Evolutionary conservation across 2,113 vertebrate genomes (phyloP).

Genomic region (Protobothrops mucrosquamatus): DNA sequence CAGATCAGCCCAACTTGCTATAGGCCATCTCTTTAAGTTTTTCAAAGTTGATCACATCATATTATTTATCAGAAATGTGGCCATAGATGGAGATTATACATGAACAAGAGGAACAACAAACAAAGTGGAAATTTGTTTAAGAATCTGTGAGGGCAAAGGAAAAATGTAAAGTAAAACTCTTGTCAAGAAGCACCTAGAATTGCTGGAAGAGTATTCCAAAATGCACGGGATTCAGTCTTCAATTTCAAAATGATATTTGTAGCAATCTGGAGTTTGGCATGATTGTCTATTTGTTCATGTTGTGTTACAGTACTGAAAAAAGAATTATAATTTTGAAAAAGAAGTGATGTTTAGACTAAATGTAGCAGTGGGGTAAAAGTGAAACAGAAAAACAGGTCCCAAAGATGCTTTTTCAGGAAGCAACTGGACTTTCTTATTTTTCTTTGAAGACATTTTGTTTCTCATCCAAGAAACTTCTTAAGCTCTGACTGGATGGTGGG

Average conservation of each 20-base stretch:
- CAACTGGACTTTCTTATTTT: no score
- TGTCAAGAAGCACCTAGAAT: background rate
- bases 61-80: background rate
- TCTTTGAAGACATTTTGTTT: no score
- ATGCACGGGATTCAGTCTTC: background rate
- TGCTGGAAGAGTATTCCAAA: background rate
- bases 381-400: background rate
- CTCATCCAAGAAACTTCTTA: no score
- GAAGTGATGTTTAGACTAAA: background rate
- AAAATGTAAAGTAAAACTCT: background rate
- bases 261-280: background rate
- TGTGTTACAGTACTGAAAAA: background rate
- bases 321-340: background rate
- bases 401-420: no score
- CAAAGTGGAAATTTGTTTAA: background rate
- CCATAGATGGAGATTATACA: background rate
- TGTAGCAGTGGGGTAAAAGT: background rate
- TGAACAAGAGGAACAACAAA: background rate
- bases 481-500: no score
- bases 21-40: background rate
- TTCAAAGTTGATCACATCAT: background rate
- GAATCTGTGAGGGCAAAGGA: background rate
- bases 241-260: background rate
- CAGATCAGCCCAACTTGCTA: background rate
- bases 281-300: background rate